phyloP scores from a whole-genome alignment of 2,797 vertebrate species.

The Prunella strophiata region DNA sequence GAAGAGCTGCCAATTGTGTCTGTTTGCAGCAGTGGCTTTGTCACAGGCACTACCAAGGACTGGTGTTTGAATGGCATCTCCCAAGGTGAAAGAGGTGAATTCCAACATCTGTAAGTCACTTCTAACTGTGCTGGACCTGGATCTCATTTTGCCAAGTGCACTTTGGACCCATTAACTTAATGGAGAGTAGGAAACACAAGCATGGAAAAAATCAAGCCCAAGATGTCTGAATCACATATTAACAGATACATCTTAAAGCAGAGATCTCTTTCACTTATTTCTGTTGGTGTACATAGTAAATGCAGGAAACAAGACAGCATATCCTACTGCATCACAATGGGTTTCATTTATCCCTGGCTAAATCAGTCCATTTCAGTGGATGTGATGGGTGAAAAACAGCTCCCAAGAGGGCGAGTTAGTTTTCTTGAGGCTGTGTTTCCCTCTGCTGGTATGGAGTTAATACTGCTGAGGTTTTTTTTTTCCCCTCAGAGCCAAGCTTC shows the following conservation, averaged over 20 bases:
- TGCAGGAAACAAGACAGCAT: not conserved
- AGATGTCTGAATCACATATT: not conserved
- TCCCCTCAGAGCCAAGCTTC: not conserved
- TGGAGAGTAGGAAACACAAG: not conserved
- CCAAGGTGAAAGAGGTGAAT: not conserved
- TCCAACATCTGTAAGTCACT: not conserved
- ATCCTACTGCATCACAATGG: not conserved
- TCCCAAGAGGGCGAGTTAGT: not conserved
- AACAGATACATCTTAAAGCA: not conserved
- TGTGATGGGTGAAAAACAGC: not conserved
- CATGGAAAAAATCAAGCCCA: not conserved
- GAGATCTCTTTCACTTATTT: not conserved
- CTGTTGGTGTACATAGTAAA: not conserved
- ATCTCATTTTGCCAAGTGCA: not conserved
- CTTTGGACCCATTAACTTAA: not conserved
- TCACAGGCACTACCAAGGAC: not conserved
- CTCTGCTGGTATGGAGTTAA: conserved; percentile 40
- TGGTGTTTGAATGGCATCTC: not conserved
- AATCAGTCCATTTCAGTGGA: not conserved
- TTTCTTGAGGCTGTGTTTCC: conserved; percentile 45
- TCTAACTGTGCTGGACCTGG: not conserved
- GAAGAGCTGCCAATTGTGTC: not conserved
- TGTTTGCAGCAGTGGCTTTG: not conserved
- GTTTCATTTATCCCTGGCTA: not conserved
- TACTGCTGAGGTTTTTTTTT: not conserved